Base-by-base conservation (phyloP, 1,140 invertebrate genomes). In the Apocrypta bakeri region DNA sequence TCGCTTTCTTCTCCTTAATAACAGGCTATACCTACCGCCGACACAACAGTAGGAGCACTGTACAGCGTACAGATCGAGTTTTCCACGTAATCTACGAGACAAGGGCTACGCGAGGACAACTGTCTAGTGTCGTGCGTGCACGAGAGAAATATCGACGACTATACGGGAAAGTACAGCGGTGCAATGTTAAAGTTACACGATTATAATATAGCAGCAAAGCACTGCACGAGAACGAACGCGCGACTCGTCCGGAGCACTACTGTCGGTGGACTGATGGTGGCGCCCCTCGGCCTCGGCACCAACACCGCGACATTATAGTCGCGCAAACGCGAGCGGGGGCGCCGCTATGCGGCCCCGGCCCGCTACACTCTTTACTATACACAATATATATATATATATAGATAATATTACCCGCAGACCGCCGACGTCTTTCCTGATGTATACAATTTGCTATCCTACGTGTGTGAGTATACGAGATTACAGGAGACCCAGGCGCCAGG, bases 261-360 rank as follows among this genome's bases (percentile, higher is more conserved):
- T 69, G 17, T 63, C 25, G 37, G 27, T 27, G 25, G 27, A 79
- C 76, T 79, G 76, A 69, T 69, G 40, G 76, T 79, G 76, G 76
- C 76, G 76, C 76, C 76, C 37, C 76, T 42, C 31, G 61, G 29
- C 24, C n/a, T 11, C 9, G n/a, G 9, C 14, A 66, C 7, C 63
- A 9, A 25, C 63, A 17, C 25, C 8, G 25, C 24, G 63, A 29
- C 24, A 8, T 24, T 17, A 14, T 29, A 66, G 24, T 29, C 63
- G 63, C 63, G 63, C 25, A 27, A 29, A 66, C 63, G 63, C 63
- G 63, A n/a, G 24, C 24, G 63, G 63, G 27, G 27, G 63, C 63
- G 63, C 63, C 63, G 48, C 48, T 56, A 56, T 56, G 21, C 21
- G 42, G 42, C 42, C 42, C 42, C 42, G 42, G 42, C 0, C 42